Evolutionary conservation across 2,888 invertebrate species (phyloP).

Genomic region (Andrena bucephala): DNA sequence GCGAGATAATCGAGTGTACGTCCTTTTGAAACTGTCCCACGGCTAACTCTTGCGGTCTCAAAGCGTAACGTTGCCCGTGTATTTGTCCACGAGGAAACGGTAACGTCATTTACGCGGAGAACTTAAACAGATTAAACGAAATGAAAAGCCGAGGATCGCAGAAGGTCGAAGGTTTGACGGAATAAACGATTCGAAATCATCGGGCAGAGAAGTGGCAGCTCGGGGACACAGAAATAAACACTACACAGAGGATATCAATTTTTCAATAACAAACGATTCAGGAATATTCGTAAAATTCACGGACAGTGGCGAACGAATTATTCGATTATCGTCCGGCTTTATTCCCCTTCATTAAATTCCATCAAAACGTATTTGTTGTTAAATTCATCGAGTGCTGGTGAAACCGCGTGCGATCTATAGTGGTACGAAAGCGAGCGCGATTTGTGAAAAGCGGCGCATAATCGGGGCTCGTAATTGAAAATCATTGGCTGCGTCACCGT

Average conservation of each 20-base stretch:
- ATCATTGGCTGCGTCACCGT: background rate
- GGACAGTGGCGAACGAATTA: background rate
- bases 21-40: constrained; percentile 82
- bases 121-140: constrained; percentile 2
- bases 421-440: background rate
- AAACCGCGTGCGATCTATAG: background rate
- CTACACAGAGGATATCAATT: background rate
- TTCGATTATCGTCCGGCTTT: background rate
- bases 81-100: background rate
- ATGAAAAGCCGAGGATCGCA: background rate
- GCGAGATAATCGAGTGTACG: constrained; percentile 70
- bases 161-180: background rate
- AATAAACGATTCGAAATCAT: background rate
- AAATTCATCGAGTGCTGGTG: background rate
- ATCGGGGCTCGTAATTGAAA: background rate
- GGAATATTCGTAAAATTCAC: background rate
- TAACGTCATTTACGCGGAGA: background rate
- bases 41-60: constrained; percentile 42
- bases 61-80: background rate
- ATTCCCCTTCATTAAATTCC: background rate
- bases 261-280: background rate
- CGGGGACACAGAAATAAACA: too few relatives aligned
- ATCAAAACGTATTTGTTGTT: background rate
- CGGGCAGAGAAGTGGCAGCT: too few relatives aligned
- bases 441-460: background rate